A percentile compares a stretch with the other conserved stretches of the same genome.
Conservation (phyloP, 2,113 vertebrate species). For the Hypocryptadius cinnamomeus region DNA sequence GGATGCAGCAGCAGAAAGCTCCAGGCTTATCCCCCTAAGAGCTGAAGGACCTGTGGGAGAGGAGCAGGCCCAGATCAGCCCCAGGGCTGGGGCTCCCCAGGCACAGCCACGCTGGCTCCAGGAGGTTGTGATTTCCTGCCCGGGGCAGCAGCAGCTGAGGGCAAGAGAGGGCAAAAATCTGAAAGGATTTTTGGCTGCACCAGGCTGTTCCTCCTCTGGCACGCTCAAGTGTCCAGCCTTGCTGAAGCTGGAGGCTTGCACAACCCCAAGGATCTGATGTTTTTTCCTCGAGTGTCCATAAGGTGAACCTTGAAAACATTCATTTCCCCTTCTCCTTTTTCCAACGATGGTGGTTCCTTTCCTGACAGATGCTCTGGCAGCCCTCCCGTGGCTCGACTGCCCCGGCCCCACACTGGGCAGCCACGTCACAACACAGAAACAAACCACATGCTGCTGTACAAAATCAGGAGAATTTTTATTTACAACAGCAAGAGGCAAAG, state of each 20-base stretch:
- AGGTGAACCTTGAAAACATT: not conserved
- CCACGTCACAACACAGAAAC: not conserved
- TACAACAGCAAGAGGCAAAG: not conserved
- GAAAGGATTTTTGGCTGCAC: not conserved
- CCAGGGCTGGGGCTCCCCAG: not conserved
- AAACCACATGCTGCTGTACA: not conserved
- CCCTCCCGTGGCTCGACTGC: not conserved
- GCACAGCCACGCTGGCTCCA: not conserved
- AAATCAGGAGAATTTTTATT: conserved; percentile 29
- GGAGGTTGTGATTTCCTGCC: not conserved
- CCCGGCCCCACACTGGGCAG: rapidly evolving
- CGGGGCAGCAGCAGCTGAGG: not conserved
- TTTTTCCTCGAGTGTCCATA: not conserved
- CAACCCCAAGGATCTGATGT: not conserved
- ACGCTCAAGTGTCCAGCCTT: rapidly evolving
- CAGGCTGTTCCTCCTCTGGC: not conserved
- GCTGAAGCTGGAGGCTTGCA: not conserved
- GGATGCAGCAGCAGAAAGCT: not conserved
- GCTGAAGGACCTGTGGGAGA: not conserved
- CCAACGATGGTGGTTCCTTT: rapidly evolving
- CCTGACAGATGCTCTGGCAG: not conserved
- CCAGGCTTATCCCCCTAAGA: not conserved
- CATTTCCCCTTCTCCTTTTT: not conserved
- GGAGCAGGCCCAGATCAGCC: not conserved
- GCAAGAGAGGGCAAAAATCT: not conserved